These are phyloP conservation scores for Lethenteron camtschaticum DNA, from an alignment of 2,113 vertebrate species.

Conservation along the genomic window DNA sequence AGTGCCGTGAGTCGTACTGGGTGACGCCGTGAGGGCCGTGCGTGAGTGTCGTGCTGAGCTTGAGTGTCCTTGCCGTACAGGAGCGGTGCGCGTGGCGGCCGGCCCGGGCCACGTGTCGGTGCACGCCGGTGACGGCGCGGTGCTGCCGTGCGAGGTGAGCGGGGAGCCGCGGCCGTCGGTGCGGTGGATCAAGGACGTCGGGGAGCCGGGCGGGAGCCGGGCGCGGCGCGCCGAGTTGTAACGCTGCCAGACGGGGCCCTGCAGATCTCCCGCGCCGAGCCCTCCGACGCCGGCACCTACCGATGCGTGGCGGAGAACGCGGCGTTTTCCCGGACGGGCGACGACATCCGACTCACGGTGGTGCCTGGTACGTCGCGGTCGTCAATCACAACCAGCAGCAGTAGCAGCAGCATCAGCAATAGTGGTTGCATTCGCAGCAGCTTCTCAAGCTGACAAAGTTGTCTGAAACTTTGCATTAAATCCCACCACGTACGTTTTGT, in stretches of 20 bases:
- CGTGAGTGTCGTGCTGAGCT: too few species aligned
- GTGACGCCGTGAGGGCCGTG: too few species aligned
- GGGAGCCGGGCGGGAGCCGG: slow-evolving; percentile 25
- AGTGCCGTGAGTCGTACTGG: too few species aligned
- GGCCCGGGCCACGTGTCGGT: too few species aligned
- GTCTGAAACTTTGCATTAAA: too few species aligned
- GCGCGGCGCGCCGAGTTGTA: slow-evolving; percentile 21
- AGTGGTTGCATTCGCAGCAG: too few species aligned
- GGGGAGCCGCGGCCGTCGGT: slow-evolving; percentile 51
- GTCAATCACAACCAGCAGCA: too few species aligned
- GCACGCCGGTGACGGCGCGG: slow-evolving; percentile 34
- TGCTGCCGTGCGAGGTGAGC: slow-evolving; percentile 52
- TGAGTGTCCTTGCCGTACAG: too few species aligned
- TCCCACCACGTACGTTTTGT: too few species aligned
- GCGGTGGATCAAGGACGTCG: slow-evolving; percentile 63
- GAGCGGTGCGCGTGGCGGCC: too few species aligned
- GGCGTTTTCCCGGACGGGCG: slow-evolving; percentile 41
- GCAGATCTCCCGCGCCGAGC: slow-evolving; percentile 49
- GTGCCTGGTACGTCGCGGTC: slow-evolving; percentile 33
- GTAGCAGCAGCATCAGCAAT: too few species aligned
- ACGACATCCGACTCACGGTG: slow-evolving; percentile 49
- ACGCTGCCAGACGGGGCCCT: slow-evolving; percentile 54
- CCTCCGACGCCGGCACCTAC: slow-evolving; percentile 43
- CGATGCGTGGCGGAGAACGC: slow-evolving; percentile 57
- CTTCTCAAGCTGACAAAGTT: too few species aligned